Base-by-base conservation (phyloP, 2,113 vertebrate genomes). In the Macquaria ambigua region DNA sequence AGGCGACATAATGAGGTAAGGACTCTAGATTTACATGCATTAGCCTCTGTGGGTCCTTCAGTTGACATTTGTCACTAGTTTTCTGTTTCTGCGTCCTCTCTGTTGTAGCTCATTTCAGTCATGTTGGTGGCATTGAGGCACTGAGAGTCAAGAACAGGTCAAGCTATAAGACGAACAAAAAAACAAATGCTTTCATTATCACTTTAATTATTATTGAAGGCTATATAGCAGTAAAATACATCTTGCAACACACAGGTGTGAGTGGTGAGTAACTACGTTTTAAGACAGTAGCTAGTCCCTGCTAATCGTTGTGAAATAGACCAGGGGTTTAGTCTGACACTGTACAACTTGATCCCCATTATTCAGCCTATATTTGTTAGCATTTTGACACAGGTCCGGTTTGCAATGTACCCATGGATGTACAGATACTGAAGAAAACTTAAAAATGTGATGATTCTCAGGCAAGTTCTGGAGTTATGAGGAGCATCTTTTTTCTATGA, bases 11-110 rank as follows among this genome's bases (percentile, higher is more conserved):
- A 82, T 62, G 31, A 73, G 18, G 34, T 5, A 20, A n/a, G n/a
- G n/a, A n/a, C n/a, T n/a, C n/a, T n/a, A n/a, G n/a, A n/a, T n/a
- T n/a, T n/a, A n/a, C n/a, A n/a, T n/a, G n/a, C n/a, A n/a, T n/a
- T n/a, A 1, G 52, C 46, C 16, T 63, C n/a, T 25, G 48, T 34
- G 5, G 2, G 5, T 69, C 56, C 28, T n/a, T 3, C 9, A 67
- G 2, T n/a, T 74, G 43, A 43, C 74, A 43, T 58, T 50, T 73
- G 52, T 82, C 77, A 37, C 66, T 7, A 25, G 0, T 56, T 56
- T 11, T 61, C 25, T 5, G 18, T 31, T 31, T 58, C 58, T 41
- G 70, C 2, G 6, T 21, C 8, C 4, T 23, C 23, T 62, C 12
- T 64, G 67, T 71, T 64, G 18, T 21, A 14, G 61, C 41, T 76